Evolutionary conservation across 2,888 invertebrate genomes (phyloP).

Genomic region (Stenodera caucasica): DNA sequence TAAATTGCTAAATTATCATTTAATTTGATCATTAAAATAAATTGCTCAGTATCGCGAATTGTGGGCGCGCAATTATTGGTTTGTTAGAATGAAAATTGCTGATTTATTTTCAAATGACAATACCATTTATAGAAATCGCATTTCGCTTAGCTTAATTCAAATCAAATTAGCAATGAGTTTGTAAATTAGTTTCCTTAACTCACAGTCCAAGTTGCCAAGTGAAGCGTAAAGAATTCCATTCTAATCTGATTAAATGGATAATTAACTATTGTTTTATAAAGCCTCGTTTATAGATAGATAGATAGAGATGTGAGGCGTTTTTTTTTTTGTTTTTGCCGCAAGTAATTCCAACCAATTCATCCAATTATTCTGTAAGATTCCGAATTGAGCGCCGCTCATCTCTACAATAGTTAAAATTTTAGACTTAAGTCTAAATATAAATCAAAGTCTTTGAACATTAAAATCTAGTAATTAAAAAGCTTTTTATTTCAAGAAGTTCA

Average conservation of each 20-base stretch:
- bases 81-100: conserved; percentile 25
- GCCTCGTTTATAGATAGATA: not conserved
- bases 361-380: too few relatives aligned
- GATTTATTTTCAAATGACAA: conserved; percentile 33
- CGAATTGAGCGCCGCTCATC: too few relatives aligned
- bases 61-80: conserved; percentile 32
- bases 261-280: conserved; percentile 52
- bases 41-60: conserved; percentile 16
- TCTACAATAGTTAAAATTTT: too few relatives aligned
- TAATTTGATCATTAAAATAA: conserved; percentile 12
- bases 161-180: conserved; percentile 53
- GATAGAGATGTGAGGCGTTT: too few relatives aligned
- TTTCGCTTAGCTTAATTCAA: conserved; percentile 51
- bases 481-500: too few relatives aligned
- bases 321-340: too few relatives aligned
- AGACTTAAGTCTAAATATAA: too few relatives aligned
- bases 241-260: conserved; percentile 52
- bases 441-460: too few relatives aligned
- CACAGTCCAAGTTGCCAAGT: conserved; percentile 39
- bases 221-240: conserved; percentile 51
- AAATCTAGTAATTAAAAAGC: too few relatives aligned
- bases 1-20: conserved; percentile 19
- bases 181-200: conserved; percentile 52
- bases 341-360: too few relatives aligned
- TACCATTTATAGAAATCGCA: conserved; percentile 41